phyloP scores from a whole-genome alignment of 2,797 vertebrate genomes.

The Knipowitschia caucasica region DNA sequence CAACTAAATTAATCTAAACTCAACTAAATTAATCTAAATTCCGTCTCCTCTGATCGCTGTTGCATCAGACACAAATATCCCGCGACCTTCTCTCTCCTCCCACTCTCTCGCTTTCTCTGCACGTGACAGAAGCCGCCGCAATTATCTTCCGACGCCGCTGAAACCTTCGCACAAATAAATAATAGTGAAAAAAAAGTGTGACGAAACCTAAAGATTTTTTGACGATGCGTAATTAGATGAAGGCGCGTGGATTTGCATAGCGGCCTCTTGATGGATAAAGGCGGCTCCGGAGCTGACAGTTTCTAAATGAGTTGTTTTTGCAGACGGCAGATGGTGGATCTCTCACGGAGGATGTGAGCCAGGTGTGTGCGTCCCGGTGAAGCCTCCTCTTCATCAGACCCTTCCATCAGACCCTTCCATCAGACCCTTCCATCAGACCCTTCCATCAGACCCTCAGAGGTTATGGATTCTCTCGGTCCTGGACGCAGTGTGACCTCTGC shows the following conservation, averaged over 20 bases:
- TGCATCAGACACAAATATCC: constrained; percentile 53
- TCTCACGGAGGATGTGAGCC: constrained; percentile 81
- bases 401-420: constrained; percentile 49
- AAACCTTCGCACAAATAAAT: constrained; percentile 47
- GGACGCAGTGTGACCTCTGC: constrained; percentile 63
- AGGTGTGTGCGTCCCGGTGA: constrained; percentile 81
- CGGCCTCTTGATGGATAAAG: constrained; percentile 85
- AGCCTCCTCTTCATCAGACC: constrained; percentile 72
- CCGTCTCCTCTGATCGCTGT: constrained; percentile 45
- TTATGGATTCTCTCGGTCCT: constrained; percentile 66
- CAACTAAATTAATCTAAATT: constrained; percentile 68
- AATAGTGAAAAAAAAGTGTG: constrained; percentile 33
- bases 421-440: not conserved
- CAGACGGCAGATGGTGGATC: constrained; percentile 93
- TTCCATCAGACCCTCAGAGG: constrained; percentile 1
- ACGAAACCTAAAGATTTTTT: constrained; percentile 64
- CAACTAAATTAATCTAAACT: constrained; percentile 38
- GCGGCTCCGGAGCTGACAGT: constrained; percentile 78
- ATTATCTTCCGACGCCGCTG: constrained; percentile 58
- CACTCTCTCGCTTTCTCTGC: constrained; percentile 31
- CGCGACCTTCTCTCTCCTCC: constrained; percentile 36
- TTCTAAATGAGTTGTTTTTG: constrained; percentile 90
- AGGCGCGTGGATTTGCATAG: constrained; percentile 80
- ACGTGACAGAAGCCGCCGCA: constrained; percentile 48
- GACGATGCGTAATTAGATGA: constrained; percentile 76